A percentile compares a stretch with the other conserved stretches of the same genome.
phyloP scores from a whole-genome alignment of 2,888 invertebrate species.

The Cybosia mesomella region DNA sequence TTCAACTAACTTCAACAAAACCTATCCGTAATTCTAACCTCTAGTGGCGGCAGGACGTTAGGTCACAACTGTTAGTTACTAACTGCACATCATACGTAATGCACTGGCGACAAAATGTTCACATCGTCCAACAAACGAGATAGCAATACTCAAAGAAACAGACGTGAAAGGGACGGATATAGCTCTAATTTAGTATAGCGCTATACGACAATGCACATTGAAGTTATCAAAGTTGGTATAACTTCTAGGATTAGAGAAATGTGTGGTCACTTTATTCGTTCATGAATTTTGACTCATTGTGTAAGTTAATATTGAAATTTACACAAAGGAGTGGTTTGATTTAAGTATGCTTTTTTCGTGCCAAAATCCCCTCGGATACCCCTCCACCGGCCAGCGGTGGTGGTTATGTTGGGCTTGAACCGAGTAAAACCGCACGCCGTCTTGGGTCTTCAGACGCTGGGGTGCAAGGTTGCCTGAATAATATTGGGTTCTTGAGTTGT shows the following conservation, averaged over 20 bases:
- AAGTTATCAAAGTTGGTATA: constrained; percentile 39
- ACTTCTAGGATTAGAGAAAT: constrained; percentile 35
- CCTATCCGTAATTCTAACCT: constrained; percentile 37
- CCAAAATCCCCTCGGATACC: too few relatives aligned
- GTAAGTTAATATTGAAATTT: not conserved
- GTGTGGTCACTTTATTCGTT: constrained; percentile 10
- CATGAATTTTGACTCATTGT: not conserved
- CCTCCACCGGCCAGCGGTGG: too few relatives aligned
- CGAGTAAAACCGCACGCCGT: too few relatives aligned
- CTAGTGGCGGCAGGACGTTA: constrained; percentile 36
- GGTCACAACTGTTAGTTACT: constrained; percentile 46
- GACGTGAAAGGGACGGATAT: constrained; percentile 14
- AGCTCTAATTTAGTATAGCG: constrained; percentile 20
- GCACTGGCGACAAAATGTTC: constrained; percentile 37
- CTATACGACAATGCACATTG: constrained; percentile 28
- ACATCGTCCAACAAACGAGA: constrained; percentile 31
- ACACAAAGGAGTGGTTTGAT: too few relatives aligned
- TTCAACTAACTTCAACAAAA: constrained; percentile 16
- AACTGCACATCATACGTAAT: constrained; percentile 36
- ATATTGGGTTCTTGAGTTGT: too few relatives aligned
- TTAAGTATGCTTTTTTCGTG: too few relatives aligned
- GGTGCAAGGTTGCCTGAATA: too few relatives aligned
- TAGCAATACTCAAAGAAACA: not conserved
- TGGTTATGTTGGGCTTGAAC: too few relatives aligned
- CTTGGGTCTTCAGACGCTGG: too few relatives aligned